These are phyloP conservation scores for Eriosoma lanigerum DNA, from an alignment of 1,140 invertebrate species.

Conservation along the genomic window DNA sequence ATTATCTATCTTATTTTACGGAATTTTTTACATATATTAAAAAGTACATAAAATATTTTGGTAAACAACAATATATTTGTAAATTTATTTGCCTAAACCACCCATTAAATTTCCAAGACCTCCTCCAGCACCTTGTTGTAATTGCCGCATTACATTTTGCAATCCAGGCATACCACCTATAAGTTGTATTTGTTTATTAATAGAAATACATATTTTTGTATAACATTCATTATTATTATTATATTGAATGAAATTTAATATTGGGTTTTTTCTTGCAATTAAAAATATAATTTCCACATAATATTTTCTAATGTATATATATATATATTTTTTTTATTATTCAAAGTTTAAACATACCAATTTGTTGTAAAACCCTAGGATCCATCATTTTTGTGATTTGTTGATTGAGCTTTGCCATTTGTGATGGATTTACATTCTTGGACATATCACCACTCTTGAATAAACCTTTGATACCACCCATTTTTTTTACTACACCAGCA, in stretches of 20 bases:
- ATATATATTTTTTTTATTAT: too few species aligned
- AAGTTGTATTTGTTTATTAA: conserved; percentile 50
- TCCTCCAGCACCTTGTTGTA: conserved; percentile 86
- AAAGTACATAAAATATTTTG: conserved; percentile 6
- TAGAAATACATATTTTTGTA: neutral
- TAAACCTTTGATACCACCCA: conserved; percentile 99
- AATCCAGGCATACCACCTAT: conserved; percentile 90
- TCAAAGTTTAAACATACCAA: conserved; percentile 65
- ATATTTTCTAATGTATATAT: too few species aligned
- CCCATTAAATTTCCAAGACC: conserved; percentile 77
- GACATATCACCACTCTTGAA: conserved; percentile 98
- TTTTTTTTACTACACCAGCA: conserved; percentile 98
- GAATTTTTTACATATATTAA: conserved; percentile 34
- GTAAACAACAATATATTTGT: neutral
- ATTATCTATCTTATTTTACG: conserved; percentile 15
- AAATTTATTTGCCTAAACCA: conserved; percentile 61
- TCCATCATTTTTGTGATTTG: conserved; percentile 99
- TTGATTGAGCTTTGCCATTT: conserved; percentile 99
- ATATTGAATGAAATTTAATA: too few species aligned
- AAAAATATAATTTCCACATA: too few species aligned
- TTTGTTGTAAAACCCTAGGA: conserved; percentile 92
- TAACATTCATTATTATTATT: neutral
- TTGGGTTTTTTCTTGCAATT: too few species aligned
- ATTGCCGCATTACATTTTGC: conserved; percentile 97
- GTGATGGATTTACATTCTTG: conserved; percentile 96